Evolutionary conservation across 2,888 invertebrate species (phyloP), one percentile per base, ranked within the genome.

Genomic region (Prosopocoilus inquinatus): DNA sequence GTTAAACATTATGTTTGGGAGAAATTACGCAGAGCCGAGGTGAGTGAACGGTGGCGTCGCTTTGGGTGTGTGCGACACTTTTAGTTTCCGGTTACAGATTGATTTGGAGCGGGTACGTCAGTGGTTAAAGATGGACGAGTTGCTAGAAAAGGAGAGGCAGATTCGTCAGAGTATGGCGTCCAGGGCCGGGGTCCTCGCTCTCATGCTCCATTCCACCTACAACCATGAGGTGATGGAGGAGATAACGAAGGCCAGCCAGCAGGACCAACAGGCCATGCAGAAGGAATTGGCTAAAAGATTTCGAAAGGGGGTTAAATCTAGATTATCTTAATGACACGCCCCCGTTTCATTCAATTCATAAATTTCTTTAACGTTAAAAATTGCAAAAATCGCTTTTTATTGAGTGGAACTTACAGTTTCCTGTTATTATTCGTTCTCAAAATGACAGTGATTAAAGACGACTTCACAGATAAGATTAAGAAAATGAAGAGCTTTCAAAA

Each of bases 131-230:
- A 82, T 96, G 71, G 98, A 97, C 67, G 97, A 97, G 70, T 79
- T 97, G 41, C 84, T 96, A 48, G 96, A 97, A 68, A 94, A 96
- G 73, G 96, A 97, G 77, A 82, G 95, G 58, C 91, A 90, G 68
- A 89, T 95, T 28, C 81, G 95, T 2, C 82, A 83, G 11, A 84
- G 82, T 59, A 84, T 85, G 84, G 83, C 83, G 1, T 88, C 85
- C 65, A 85, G 97, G 55, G 95, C 95, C 41, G 96, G 96, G 0
- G 93, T 97, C 0, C 79, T 98, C 9, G 94, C 94, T 0, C 81
- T 98, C 1, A 91, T 98, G 90, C 79, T 98, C n/a, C 96, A 98
- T 75, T 95, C 96, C 4, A 96, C 96, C 0, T 94, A 94, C 73
- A 94, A 96, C 78, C 95, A 96, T 72, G 94, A 93, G 66, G 83